These are phyloP conservation scores for Protodeltote pygarga DNA, from an alignment of 2,888 invertebrate genomes.

Conservation along the genomic window DNA sequence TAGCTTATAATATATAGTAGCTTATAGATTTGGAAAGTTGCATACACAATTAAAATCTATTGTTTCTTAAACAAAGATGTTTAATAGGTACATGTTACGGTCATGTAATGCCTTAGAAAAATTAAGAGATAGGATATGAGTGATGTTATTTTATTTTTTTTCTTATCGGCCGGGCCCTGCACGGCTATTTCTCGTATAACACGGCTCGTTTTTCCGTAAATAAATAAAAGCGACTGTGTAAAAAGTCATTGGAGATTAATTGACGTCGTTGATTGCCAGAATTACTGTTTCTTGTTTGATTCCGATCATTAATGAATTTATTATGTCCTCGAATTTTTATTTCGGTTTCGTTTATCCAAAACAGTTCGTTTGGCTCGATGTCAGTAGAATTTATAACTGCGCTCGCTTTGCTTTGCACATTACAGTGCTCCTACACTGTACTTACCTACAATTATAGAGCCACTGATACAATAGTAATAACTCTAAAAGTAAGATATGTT, in stretches of 20 bases:
- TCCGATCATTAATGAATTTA: conserved; percentile 34
- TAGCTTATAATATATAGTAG: too few species aligned
- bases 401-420: conserved; percentile 53
- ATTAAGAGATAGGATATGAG: too few species aligned
- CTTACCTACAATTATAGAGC: conserved; percentile 47
- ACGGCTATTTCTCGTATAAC: too few species aligned
- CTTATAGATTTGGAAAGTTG: too few species aligned
- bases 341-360: conserved; percentile 48
- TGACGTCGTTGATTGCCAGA: conserved; percentile 9
- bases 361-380: conserved; percentile 44
- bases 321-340: conserved; percentile 39
- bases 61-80: neutral
- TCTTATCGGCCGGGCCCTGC: too few species aligned
- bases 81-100: neutral
- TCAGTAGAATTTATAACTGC: conserved; percentile 62
- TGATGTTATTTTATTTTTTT: too few species aligned
- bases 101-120: too few species aligned
- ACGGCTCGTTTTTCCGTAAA: too few species aligned
- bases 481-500: conserved; percentile 6
- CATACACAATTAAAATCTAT: neutral
- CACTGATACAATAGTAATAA: conserved; percentile 37
- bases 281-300: conserved; percentile 20
- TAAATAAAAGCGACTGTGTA: neutral
- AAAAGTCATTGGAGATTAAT: conserved; percentile 10
- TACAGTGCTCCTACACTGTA: conserved; percentile 49